phyloP scores from a whole-genome alignment of 2,797 vertebrate genomes.

The Pampus argenteus region DNA sequence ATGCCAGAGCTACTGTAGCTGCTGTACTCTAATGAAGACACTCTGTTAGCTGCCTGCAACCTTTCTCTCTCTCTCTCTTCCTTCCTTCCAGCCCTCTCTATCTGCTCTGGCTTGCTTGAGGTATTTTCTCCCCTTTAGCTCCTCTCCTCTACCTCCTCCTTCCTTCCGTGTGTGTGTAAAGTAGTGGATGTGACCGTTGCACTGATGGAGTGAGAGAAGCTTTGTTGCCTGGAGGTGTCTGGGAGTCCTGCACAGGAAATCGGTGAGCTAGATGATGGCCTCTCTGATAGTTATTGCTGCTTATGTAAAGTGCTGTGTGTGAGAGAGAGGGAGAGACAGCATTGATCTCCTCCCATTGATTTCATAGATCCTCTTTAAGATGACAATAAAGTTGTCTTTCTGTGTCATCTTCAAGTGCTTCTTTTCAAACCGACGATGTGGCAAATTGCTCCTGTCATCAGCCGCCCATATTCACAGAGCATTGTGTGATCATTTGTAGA shows the following conservation, averaged over 20 bases:
- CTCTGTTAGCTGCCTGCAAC: slow-evolving; percentile 51
- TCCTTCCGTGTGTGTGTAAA: slow-evolving; percentile 63
- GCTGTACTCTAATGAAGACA: slow-evolving; percentile 75
- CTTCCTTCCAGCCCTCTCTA: slow-evolving; percentile 52
- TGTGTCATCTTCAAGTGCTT: slow-evolving; percentile 80
- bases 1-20: slow-evolving; percentile 56
- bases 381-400: slow-evolving; percentile 80
- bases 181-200: slow-evolving; percentile 73
- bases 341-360: slow-evolving; percentile 84
- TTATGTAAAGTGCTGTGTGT: slow-evolving; percentile 72
- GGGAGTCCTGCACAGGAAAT: slow-evolving; percentile 73
- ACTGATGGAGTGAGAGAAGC: slow-evolving; percentile 67
- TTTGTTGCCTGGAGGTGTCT: slow-evolving; percentile 73
- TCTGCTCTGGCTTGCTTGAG: slow-evolving; percentile 60
- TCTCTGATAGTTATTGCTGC: slow-evolving; percentile 78
- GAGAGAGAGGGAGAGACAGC: slow-evolving; percentile 29
- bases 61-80: slow-evolving; percentile 8
- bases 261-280: slow-evolving; percentile 73
- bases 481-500: slow-evolving; percentile 53
- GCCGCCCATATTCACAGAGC: slow-evolving; percentile 39
- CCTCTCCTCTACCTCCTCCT: slow-evolving; percentile 37
- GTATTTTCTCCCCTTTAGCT: slow-evolving; percentile 52
- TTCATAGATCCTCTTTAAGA: slow-evolving; percentile 82
- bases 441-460: slow-evolving; percentile 70
- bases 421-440: slow-evolving; percentile 72